Evolutionary conservation across 2,113 vertebrate genomes (phyloP).

Genomic region (Suricata suricatta): DNA sequence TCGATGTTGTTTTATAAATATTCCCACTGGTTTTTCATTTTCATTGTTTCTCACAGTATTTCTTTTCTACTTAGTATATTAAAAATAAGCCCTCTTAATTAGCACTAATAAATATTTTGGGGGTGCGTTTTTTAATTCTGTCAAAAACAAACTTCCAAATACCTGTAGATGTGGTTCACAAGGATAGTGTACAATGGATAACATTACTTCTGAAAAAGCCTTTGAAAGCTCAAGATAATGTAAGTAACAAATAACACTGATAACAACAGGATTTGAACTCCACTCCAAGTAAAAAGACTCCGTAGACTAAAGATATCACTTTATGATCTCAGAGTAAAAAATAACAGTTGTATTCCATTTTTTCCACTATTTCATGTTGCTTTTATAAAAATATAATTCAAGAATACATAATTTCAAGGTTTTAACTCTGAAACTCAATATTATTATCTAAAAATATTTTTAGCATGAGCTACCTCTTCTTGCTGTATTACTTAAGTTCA

Average conservation of each 20-base stretch:
- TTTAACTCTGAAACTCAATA: background rate
- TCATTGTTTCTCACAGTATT: background rate
- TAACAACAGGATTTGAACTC: background rate
- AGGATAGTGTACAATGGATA: background rate
- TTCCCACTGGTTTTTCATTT: background rate
- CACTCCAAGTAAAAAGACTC: background rate
- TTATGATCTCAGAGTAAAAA: background rate
- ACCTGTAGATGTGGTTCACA: background rate
- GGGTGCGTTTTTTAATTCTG: constrained; percentile 29
- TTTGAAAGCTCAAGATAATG: background rate
- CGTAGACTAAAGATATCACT: background rate
- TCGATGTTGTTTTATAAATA: constrained; percentile 29
- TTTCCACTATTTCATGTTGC: background rate
- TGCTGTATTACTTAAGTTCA: background rate
- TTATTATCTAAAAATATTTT: background rate
- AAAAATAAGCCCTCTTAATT: background rate
- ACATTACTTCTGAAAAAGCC: background rate
- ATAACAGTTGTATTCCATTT: background rate
- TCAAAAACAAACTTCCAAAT: constrained; percentile 11
- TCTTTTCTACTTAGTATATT: background rate
- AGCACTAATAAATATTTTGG: constrained; percentile 37
- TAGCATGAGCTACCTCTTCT: background rate
- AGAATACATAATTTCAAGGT: background rate
- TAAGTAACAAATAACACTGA: background rate
- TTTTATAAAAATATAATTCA: background rate